Evolutionary conservation across 2,113 vertebrate species (phyloP), one percentile per base, ranked within the genome.

Genomic region (Cavia porcellus): DNA sequence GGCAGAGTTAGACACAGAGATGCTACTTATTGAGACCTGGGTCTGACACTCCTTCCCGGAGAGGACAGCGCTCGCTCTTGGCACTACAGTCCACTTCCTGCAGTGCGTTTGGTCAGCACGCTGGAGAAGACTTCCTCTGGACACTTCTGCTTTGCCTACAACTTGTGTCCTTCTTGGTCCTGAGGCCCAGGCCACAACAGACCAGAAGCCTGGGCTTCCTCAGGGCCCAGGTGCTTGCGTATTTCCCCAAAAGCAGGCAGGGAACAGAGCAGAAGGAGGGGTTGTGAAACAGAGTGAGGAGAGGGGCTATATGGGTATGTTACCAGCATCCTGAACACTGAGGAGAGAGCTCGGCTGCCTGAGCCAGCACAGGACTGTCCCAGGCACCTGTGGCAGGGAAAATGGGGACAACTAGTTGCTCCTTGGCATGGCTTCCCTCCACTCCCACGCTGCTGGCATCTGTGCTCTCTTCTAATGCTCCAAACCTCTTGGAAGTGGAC

Each of bases 101-200:
- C 0, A 7, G 5, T 13, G 22, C 9, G 6, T 45, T n/a, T 0
- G 7, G 38, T 9, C 4, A 7, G 35, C 24, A 4, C 3, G n/a
- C 19, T 52, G 38, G 38, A 50, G 52, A 72, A 0, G 25, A 24
- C 50, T 75, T 81, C 79, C 89, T 38, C 55, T 17, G 38, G 72
- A 62, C 22, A 57, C 38, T n/a, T 68, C 14, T 52, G n/a, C 38
- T 22, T 45, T 38, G 72, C 68, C 61, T 30, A 24, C 38, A 35
- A n/a, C 1, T 13, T 28, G n/a, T 30, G 42, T 62, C 19, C 62
- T 50, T 83, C 68, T 64, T 72, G 20, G 68, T 79, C 42, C 80
- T 47, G 1, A 7, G 72, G n/a, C 25, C n/a, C n/a, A 57, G 61
- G n/a, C 19, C 42, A 8, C 57, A 45, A n/a, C 15, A 42, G 45